phyloP scores from a whole-genome alignment of 1,140 invertebrate species.

The Diorhabda elongata region DNA sequence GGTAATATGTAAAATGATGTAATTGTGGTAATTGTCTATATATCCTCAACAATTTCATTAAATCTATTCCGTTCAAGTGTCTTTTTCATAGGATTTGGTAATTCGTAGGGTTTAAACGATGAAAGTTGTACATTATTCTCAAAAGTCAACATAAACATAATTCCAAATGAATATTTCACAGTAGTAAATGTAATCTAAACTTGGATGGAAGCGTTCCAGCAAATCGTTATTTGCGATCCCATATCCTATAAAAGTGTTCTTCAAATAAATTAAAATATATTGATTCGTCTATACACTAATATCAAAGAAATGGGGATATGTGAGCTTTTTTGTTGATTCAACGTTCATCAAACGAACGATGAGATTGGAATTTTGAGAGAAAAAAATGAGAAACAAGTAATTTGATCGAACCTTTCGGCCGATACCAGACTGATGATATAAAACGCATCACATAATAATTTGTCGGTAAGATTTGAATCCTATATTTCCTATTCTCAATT shows the following conservation, averaged over 20 bases:
- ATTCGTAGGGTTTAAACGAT: no score
- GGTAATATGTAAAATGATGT: no score
- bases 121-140: no score
- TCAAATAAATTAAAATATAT: conserved; percentile 1
- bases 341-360: not conserved
- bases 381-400: not conserved
- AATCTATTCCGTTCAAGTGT: no score
- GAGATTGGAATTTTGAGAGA: not conserved
- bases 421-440: no score
- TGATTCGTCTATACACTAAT: not conserved
- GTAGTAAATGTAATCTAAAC: not conserved
- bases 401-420: not conserved
- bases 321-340: not conserved
- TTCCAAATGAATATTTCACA: not conserved
- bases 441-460: no score
- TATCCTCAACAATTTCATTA: no score
- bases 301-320: not conserved
- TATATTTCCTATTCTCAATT: no score
- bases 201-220: not conserved
- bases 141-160: no score
- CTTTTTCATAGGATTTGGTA: no score
- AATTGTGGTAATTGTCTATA: no score
- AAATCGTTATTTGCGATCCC: not conserved
- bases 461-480: no score
- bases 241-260: not conserved